Conservation (phyloP, 2,113 vertebrate genomes). For the Panthera uncia region DNA sequence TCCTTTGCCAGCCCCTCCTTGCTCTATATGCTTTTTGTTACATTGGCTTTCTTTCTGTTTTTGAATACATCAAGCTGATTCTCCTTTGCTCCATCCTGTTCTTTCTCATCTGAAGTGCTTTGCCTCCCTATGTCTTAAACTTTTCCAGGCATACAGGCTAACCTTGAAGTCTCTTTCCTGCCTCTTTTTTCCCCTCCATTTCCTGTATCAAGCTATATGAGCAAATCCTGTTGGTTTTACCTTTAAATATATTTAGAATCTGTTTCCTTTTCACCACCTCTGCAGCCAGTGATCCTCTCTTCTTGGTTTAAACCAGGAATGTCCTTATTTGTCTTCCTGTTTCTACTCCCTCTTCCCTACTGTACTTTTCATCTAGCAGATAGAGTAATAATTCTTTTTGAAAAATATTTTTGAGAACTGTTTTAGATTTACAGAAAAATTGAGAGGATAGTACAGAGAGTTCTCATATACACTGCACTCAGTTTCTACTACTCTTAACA, state of each 20-base stretch:
- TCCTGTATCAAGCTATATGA: background rate
- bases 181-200: background rate
- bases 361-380: background rate
- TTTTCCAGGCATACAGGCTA: constrained; percentile 4
- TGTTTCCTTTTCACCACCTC: constrained; percentile 19
- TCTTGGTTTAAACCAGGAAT: background rate
- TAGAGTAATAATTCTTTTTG: background rate
- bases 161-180: background rate
- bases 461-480: background rate
- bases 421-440: constrained; percentile 37
- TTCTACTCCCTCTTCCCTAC: background rate
- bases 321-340: constrained; percentile 14
- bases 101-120: constrained; percentile 9
- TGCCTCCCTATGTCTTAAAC: background rate
- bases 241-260: constrained; percentile 32
- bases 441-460: background rate
- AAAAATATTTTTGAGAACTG: constrained; percentile 37
- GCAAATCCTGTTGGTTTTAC: constrained; percentile 31
- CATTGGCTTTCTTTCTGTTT: background rate
- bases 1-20: background rate
- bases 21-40: background rate
- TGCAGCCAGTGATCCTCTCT: background rate
- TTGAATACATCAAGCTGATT: background rate
- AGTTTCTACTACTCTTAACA: constrained; percentile 12
- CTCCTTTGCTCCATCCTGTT: background rate